Evolutionary conservation across 2,797 vertebrate genomes (phyloP), one percentile per base, ranked within the genome.

Genomic region (Kryptolebias ocellatus): DNA sequence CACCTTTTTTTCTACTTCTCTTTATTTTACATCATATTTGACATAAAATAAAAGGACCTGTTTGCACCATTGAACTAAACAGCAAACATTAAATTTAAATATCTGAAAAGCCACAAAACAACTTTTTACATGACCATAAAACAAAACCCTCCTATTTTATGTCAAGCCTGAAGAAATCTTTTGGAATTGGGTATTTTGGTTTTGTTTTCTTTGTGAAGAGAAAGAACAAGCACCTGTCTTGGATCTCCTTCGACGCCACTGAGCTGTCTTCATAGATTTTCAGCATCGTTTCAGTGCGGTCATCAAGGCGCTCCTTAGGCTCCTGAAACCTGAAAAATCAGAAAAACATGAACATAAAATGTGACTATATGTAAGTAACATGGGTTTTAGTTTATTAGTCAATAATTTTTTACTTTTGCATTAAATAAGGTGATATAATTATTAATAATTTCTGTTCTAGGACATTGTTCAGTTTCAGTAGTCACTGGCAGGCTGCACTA

Each of bases 301-400:
- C 94, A 0, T 94, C 95, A 0, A 87, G 88, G 18, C 83, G 76
- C 5, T 93, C 94, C 67, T 83, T 86, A 0, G 88, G 74, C 73
- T 94, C 94, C 83, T 95, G 95, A 68, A 96, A 87, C 86, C 96
- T 98, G 63, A 29, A 63, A 8, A 79, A 7, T 20, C 68, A 17
- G 55, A 11, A 6, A 27, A 51, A 5, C 17, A 31, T 49, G 16
- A 29, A 17, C 14, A 15, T 31, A 47, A 59, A 45, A 46, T 24
- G 11, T n/a, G 2, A 47, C 29, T 60, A 2, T 6, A 18, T 11
- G 28, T n/a, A 5, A 28, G n/a, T 6, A n/a, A 46, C 42, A 44
- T 12, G 10, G 11, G 14, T 44, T 44, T 44, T 4, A 44, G 42
- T 3, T 10, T 10, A 44, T 10, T 1, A 11, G 3, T 14, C 11